These are phyloP conservation scores for Sebastolobus altivelis DNA, from an alignment of 2,797 vertebrate species.

Conservation along the genomic window DNA sequence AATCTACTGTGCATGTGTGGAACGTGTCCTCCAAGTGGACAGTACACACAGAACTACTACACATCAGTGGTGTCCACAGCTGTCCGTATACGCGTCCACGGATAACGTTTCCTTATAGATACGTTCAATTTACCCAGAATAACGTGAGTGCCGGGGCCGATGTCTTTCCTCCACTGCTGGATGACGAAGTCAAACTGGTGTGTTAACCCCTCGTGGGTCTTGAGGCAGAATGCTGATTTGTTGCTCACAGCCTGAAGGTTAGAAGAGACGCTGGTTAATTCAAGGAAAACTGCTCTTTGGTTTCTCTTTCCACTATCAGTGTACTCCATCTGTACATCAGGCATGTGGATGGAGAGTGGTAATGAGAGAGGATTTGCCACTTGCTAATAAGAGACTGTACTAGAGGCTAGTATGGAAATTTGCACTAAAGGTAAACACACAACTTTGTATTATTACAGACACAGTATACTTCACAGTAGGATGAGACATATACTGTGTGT, in stretches of 20 bases:
- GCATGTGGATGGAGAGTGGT: not conserved
- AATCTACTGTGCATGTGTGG: not conserved
- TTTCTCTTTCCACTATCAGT: not conserved
- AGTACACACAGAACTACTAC: not conserved
- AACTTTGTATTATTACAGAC: not conserved
- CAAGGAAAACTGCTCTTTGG: not conserved
- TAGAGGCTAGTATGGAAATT: not conserved
- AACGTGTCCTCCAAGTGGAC: not conserved
- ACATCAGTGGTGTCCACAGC: not conserved
- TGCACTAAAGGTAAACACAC: not conserved
- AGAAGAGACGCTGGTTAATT: not conserved
- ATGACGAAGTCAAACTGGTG: slow-evolving; percentile 79
- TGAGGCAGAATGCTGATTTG: slow-evolving; percentile 88
- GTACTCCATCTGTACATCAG: not conserved
- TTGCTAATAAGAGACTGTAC: no score
- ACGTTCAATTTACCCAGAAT: slow-evolving; percentile 86
- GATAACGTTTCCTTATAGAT: not conserved
- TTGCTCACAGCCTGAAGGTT: slow-evolving; percentile 87
- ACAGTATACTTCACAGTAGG: not conserved
- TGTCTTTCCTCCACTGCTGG: slow-evolving; percentile 89
- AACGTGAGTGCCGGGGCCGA: slow-evolving; percentile 82
- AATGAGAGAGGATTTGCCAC: no score
- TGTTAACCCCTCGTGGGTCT: slow-evolving; percentile 81
- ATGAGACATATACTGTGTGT: no score
- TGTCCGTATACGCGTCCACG: no score